Base-by-base conservation (phyloP, 2,888 invertebrate species). In the Erebia aethiops region DNA sequence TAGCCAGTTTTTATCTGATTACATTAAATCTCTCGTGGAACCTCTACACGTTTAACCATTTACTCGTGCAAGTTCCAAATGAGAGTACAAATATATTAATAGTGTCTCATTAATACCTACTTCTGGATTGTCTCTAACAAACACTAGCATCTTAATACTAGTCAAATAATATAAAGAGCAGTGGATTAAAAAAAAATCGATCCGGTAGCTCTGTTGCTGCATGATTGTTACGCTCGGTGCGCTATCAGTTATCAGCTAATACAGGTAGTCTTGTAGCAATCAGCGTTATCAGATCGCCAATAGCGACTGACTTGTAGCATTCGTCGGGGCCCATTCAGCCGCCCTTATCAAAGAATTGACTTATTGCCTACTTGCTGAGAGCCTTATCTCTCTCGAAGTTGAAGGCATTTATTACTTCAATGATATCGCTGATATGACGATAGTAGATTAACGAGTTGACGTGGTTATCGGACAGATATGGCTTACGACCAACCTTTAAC, bases 211-310 rank as follows among this genome's bases (percentile, higher is more conserved):
- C 35, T 35, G 35, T 35, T 35, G 35, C 35, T 35, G 35, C 7
- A 13, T 26, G 26, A 57, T 57, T 18, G 54, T 54, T 54, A 18
- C 16, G 18, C 10, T 54, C 54, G 16, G 14, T 35, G 14, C 35
- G 35, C n/a, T 35, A 58, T 58, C 57, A n/a, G 61, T 0, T 61
- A 61, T 61, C 61, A 60, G 61, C 13, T 18, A 43, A 16, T 43
- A 61, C 57, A 58, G 57, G 60, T 43, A 43, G 61, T 16, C 18
- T 10, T 41, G 64, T 52, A 52, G 54, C 61, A 61, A 68, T 35
- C 41, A 21, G 13, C 58, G 58, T 35, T 51, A 61, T 61, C 61
- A 46, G 61, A 61, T 60, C 54, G 54, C 18, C 54, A 18, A 18
- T 54, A 54, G 1, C 16, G 10, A 10, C 18, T 18, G 54, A 18